phyloP scores from a whole-genome alignment of 2,113 vertebrate genomes.

The Microcebus murinus region DNA sequence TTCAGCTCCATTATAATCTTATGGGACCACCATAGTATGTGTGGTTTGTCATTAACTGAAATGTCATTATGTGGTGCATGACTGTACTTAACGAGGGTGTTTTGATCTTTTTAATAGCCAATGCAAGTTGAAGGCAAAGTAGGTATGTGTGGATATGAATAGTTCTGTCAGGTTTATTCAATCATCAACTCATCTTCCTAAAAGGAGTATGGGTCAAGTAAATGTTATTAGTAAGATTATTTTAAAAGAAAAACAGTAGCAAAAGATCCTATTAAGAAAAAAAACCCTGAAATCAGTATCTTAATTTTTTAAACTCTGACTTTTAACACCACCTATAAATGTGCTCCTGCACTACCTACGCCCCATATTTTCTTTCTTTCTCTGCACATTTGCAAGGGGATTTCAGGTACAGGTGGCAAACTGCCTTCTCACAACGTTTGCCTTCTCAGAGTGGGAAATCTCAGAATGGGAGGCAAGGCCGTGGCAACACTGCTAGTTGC shows the following conservation, averaged over 20 bases:
- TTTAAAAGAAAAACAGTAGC: conserved; percentile 45
- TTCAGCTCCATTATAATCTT: not conserved
- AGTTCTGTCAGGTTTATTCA: not conserved
- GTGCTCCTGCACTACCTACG: not conserved
- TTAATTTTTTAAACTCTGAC: not conserved
- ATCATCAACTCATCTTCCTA: not conserved
- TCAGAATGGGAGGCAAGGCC: not conserved
- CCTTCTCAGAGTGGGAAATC: not conserved
- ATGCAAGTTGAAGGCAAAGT: not conserved
- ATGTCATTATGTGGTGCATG: not conserved
- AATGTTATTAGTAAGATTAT: conserved; percentile 22
- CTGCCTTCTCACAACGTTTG: not conserved
- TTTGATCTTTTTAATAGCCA: not conserved
- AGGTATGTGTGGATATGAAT: not conserved
- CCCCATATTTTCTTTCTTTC: not conserved
- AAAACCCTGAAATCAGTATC: not conserved
- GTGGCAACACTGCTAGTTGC: not conserved
- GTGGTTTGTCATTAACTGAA: not conserved
- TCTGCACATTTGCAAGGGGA: not conserved
- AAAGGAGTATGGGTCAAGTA: not conserved
- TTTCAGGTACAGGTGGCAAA: not conserved
- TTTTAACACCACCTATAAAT: not conserved
- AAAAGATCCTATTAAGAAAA: not conserved
- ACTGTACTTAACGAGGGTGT: not conserved
- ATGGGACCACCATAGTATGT: not conserved